Conservation (phyloP, 2,888 invertebrate species). For the Harpalus rubripes region DNA sequence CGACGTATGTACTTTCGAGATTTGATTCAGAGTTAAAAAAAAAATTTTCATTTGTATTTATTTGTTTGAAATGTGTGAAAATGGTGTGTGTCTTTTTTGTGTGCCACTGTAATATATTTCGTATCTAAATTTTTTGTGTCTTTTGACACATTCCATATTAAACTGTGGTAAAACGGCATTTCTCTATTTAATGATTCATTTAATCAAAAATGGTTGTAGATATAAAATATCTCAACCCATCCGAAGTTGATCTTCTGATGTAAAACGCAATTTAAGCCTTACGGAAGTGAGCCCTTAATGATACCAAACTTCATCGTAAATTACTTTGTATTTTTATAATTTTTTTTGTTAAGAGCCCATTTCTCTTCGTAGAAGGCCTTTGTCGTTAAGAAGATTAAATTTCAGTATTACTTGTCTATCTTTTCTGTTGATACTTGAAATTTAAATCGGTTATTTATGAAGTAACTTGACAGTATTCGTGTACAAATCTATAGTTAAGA, state of each 20-base stretch:
- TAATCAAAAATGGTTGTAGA: slow-evolving; percentile 61
- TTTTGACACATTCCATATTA: slow-evolving; percentile 62
- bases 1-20: no score
- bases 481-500: slow-evolving; percentile 66
- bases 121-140: slow-evolving; percentile 55
- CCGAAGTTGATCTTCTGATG: slow-evolving; percentile 52
- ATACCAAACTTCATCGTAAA: slow-evolving; percentile 1
- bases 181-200: slow-evolving; percentile 55
- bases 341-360: slow-evolving; percentile 24
- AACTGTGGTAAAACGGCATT: slow-evolving; percentile 65
- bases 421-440: slow-evolving; percentile 38
- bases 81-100: no score
- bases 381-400: slow-evolving; percentile 50
- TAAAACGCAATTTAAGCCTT: slow-evolving; percentile 57
- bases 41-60: no score
- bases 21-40: no score
- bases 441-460: slow-evolving; percentile 60
- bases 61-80: no score
- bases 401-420: slow-evolving; percentile 38
- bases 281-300: slow-evolving; percentile 18
- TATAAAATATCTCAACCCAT: slow-evolving; percentile 56
- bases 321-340: slow-evolving; percentile 48
- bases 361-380: slow-evolving; percentile 29
- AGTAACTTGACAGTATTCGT: slow-evolving; percentile 68
- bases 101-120: slow-evolving; percentile 46